Conservation (phyloP, 2,888 invertebrate genomes). For the Malacosoma neustria region DNA sequence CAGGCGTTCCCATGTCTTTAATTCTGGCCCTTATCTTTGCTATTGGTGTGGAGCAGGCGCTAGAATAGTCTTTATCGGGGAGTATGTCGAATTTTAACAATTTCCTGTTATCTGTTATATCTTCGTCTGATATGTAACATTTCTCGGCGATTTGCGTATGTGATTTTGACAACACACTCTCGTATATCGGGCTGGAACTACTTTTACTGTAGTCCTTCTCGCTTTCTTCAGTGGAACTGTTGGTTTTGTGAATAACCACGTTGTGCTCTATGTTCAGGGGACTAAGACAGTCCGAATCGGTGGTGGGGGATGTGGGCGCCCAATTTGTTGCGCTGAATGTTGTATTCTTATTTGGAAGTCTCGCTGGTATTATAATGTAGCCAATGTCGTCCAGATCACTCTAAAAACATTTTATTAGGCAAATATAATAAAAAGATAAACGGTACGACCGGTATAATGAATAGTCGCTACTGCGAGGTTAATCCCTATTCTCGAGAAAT, state of each 20-base stretch:
- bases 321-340: constrained; percentile 43
- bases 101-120: constrained; percentile 20
- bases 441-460: no score
- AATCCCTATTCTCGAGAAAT: no score
- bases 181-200: constrained; percentile 41
- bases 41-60: constrained; percentile 59
- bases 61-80: constrained; percentile 42
- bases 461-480: no score
- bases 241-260: constrained; percentile 35
- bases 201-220: constrained; percentile 42
- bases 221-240: constrained; percentile 37
- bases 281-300: constrained; percentile 50
- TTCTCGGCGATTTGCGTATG: constrained; percentile 28
- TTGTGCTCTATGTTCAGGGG: constrained; percentile 38
- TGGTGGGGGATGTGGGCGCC: constrained; percentile 40
- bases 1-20: constrained; percentile 49
- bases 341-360: constrained; percentile 35
- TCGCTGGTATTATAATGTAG: constrained; percentile 54
- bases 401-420: constrained; percentile 25
- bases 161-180: constrained; percentile 31
- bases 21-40: constrained; percentile 44
- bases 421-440: constrained; percentile 2
- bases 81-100: constrained; percentile 31
- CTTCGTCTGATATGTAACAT: constrained; percentile 39
- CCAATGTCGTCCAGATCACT: constrained; percentile 46